Evolutionary conservation across 2,888 invertebrate genomes (phyloP), one percentile per base, ranked within the genome.

Genomic region (Mechanitis messenoides): DNA sequence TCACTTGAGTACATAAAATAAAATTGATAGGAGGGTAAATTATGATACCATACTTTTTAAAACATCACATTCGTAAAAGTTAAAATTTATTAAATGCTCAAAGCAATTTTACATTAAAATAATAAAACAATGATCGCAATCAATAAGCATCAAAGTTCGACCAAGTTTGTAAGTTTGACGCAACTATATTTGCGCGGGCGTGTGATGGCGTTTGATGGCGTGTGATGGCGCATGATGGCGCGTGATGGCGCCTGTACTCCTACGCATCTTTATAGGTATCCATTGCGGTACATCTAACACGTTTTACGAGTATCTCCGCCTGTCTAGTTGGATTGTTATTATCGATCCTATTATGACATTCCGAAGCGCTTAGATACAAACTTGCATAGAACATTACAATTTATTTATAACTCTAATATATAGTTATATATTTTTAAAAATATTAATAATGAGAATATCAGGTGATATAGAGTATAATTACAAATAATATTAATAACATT

Each of bases 201-300:
- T 42, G 71, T 60, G 67, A 67, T 68, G 77, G 77, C 76, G 77
- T 74, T 74, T 67, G 58, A 67, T 68, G 77, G 77, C 76, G 77
- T 20, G 20, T 20, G 20, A 20, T 20, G 20, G 20, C 20, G 20
- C 20, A 1, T 20, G 20, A 20, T 20, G 76, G 76, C 73, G 77
- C 9, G 71, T 60, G 67, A 67, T 68, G 77, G 77, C 76, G 77
- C 75, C 74, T 67, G 58, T 6, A 64, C 65, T 71, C 75, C 75
- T 67, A 75, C 76, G 70, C 73, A 66, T 50, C 64, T 47, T 45
- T 61, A 66, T 66, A 70, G 70, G 68, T 71, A 67, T 66, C 62
- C 65, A 70, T 68, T 70, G 68, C 70, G 68, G 68, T 68, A 63
- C 66, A 61, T 60, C 67, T 60, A 61, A 64, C 68, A 62, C 67